Conservation (phyloP, 2,888 invertebrate genomes). For the Sarcophaga rosellei region DNA sequence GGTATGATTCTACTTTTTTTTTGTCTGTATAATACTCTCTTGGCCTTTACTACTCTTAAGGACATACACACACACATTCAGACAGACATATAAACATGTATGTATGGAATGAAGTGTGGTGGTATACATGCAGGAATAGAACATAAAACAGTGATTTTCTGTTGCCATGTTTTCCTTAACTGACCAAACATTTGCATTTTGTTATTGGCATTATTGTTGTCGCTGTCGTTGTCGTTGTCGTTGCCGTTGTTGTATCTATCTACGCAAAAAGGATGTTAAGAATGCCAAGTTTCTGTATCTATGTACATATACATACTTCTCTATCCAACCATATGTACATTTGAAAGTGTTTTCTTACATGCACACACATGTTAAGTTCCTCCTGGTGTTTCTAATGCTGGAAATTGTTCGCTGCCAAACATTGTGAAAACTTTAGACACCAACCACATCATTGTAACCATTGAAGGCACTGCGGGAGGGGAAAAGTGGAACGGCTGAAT, state of each 20-base stretch:
- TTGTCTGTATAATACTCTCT: background rate
- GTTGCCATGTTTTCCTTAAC: slow-evolving; percentile 41
- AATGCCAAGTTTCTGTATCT: background rate
- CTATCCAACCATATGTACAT: background rate
- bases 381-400: background rate
- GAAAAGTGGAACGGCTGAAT: background rate
- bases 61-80: background rate
- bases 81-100: background rate
- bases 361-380: background rate
- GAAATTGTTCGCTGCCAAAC: slow-evolving; percentile 5
- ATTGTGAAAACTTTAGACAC: slow-evolving; percentile 27
- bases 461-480: background rate
- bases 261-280: slow-evolving; percentile 25
- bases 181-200: slow-evolving; percentile 46
- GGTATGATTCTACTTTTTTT: background rate
- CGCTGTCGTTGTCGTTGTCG: background rate
- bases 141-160: slow-evolving; percentile 37
- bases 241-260: background rate
- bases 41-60: slow-evolving; percentile 19
- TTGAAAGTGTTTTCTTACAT: background rate
- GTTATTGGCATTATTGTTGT: background rate
- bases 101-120: background rate
- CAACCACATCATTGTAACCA: slow-evolving; percentile 29
- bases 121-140: background rate
- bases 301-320: background rate